phyloP scores from a whole-genome alignment of 2,797 vertebrate genomes.

The Tokudaia muenninki region DNA sequence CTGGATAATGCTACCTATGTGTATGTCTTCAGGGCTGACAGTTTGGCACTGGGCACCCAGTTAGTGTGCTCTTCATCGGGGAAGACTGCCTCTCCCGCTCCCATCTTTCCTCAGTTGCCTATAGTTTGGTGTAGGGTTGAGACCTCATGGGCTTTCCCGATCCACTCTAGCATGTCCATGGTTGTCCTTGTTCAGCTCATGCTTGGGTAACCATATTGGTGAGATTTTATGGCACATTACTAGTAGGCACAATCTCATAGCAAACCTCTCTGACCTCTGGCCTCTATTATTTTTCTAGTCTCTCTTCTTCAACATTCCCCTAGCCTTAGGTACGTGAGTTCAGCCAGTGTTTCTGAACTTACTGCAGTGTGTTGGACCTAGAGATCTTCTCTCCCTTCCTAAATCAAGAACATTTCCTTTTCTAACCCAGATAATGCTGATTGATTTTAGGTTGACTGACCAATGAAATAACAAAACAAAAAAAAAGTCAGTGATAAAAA shows the following conservation, averaged over 20 bases:
- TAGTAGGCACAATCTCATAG: background rate
- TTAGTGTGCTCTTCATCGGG: background rate
- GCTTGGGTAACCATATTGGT: background rate
- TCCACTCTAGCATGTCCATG: too few relatives aligned
- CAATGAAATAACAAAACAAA: background rate
- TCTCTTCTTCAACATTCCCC: background rate
- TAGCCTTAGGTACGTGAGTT: background rate
- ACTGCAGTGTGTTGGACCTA: background rate
- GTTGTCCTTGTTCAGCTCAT: background rate
- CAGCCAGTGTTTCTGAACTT: background rate
- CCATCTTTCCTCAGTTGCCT: background rate
- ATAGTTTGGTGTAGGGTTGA: background rate
- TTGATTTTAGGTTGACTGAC: background rate
- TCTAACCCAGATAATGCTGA: background rate
- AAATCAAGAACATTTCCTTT: background rate
- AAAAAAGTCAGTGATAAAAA: background rate
- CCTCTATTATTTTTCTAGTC: background rate
- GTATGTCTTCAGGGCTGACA: background rate
- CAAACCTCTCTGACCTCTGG: background rate
- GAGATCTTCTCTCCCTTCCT: background rate
- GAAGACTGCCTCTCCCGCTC: too few relatives aligned
- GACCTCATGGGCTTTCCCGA: background rate
- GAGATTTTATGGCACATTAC: background rate
- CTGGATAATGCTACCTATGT: background rate
- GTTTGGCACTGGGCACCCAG: background rate